Evolutionary conservation across 1,140 invertebrate genomes (phyloP), one percentile per base, ranked within the genome.

Genomic region (Saccostrea glomerata): DNA sequence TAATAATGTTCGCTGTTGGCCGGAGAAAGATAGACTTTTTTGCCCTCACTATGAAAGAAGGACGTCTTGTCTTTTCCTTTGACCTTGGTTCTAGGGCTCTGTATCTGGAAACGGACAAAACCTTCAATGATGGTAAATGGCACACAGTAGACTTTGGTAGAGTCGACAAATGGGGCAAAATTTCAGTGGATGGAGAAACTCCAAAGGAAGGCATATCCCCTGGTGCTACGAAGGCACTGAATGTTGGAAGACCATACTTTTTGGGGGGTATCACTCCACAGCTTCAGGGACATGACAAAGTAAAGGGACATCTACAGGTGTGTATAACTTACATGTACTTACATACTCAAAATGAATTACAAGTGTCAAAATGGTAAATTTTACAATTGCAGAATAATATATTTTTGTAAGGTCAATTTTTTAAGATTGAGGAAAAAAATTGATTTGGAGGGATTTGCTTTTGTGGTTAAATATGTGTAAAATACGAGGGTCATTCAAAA

Each of bases 41-140:
- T 6, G 97, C 97, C 11, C 93, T 99, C 0, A 98, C 97, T 92
- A 95, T 99, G 93, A 96, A 96, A 77, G 96, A 97, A 66, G 98
- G 98, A 77, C 91, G 96, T 95, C 92, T 98, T n/a, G 93, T 96
- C 84, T 98, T 97, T 92, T 95, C 96, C 2, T 98, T 97, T 92
- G 96, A 97, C 91, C 97, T 96, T 94, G 97, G 97, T 54, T 96
- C 95, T 25, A 97, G 96, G n/a, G 94, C 96, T 0, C 97, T 96
- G 0, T 89, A 95, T 0, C 94, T 98, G 0, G 93, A 94, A 2
- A 91, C 91, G 30, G 47, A 85, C 11, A 83, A 91, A 23, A 92
- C 95, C 15, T 97, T 98, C 88, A 97, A 98, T 91, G 98, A 99
- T 94, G 97, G 97, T 12, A 93, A 97, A 58, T 99, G 98, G 98